Base-by-base conservation (phyloP, 2,113 vertebrate species). In the Brienomyrus longianalis region DNA sequence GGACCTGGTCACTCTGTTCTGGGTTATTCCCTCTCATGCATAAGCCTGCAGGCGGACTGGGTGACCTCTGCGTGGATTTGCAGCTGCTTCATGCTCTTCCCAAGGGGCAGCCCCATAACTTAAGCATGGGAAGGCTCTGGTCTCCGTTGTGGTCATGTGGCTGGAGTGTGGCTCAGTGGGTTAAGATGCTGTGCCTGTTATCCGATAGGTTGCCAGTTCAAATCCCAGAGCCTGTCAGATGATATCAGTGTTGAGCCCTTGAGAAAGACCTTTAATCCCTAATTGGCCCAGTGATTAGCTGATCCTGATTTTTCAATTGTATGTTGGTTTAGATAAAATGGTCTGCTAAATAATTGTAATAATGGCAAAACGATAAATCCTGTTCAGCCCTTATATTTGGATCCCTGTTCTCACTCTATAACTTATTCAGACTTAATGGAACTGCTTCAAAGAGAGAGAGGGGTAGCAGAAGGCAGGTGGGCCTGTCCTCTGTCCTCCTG, bases 351-450 rank as follows among this genome's bases (percentile, higher is more conserved):
- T 31, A 31, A 70, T 31, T 31, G 94, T 92, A 93, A 94, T 94
- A 93, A 95, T 95, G 94, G 5, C 94, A 94, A 92, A 92, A 94
- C 92, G 91, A 92, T 92, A 93, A 92, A 93, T 92, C 93, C 93
- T 91, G 92, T 92, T 92, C 92, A 35, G 5, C 27, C 50, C 88
- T 86, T 66, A 45, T 31, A 9, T 83, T 35, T 39, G 31, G 19
- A 83, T 13, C 13, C 19, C 10, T 80, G 11, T 85, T 8, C 47
- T 62, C 43, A 80, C 48, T 35, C 23, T 86, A 48, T 86, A 51
- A 86, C 66, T 87, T 11, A 48, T 83, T 52, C 27, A n/a, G 27
- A 48, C 5, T 1, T 17, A 86, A 86, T 52, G 48, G 83, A 74
- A 84, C 47, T 17, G 88, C 62, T 74, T 88, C 45, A 74, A 77